Evolutionary conservation across 2,888 invertebrate species (phyloP), one percentile per base, ranked within the genome.

Genomic region (Chrysopilus asiliformis): DNA sequence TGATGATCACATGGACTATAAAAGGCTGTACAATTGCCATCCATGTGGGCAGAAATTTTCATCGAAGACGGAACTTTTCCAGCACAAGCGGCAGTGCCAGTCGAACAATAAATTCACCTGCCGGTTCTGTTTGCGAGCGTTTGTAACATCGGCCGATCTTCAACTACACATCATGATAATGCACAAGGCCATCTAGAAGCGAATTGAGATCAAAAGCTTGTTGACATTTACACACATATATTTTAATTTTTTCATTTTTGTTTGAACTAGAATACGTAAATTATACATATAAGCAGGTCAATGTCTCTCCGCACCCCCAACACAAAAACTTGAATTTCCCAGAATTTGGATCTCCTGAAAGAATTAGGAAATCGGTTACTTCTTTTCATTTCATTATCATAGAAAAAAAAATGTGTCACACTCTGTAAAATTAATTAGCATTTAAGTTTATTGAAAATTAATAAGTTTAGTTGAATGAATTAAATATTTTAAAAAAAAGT

Each of bases 121-220:
- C 32, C 43, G 46, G 16, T 47, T 46, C 27, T 50, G 50, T 33
- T 36, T 43, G 9, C 36, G 41, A 14, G 43, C 45, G 19, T 49
- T 50, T 15, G 31, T 46, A 3, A 47, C 47, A 5, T 47, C 45
- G 29, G 45, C 44, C 24, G 50, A 50, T 39, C 34, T 49, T 19
- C 48, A 50, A 34, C 43, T 47, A 43, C 50, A 50, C 34, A 45
- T 48, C 15, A 43, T 46, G 42, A 38, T 47, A 20, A 34, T 45
- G 34, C 50, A 50, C 35, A 41, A 45, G 7, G 10, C 22, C 7
- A n/a, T n/a, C n/a, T n/a, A n/a, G n/a, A n/a, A 18, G 42, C 29
- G 14, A 43, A 24, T 41, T 24, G 19, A 35, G 17, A 29, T 26
- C 6, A 3, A 12, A 19, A 12, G 15, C 15, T 17, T 26, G 12